Evolutionary conservation across 2,113 vertebrate species (phyloP).

Genomic region (Coregonus clupeaformis): DNA sequence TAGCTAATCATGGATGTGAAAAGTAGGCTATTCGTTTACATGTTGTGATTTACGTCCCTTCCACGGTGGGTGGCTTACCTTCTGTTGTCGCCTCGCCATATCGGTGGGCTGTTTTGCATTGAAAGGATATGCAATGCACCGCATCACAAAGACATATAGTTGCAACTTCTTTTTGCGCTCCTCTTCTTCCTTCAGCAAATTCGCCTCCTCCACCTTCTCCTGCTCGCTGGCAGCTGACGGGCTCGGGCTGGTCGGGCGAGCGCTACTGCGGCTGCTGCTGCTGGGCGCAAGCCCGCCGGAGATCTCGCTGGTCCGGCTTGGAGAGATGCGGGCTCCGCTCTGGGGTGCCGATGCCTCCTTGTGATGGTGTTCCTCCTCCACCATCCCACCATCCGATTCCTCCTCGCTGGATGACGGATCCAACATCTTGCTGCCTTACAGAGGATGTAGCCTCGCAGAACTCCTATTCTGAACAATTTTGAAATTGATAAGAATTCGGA

Average conservation of each 20-base stretch:
- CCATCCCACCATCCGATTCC: conserved; percentile 90
- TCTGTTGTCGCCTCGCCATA: conserved; percentile 97
- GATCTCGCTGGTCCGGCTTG: conserved; percentile 87
- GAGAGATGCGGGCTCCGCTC: conserved; percentile 84
- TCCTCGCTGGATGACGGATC: conserved; percentile 96
- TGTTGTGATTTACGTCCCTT: conserved; percentile 48
- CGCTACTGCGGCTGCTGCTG: conserved; percentile 74
- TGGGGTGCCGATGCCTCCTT: conserved; percentile 86
- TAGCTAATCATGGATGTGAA: conserved; percentile 44
- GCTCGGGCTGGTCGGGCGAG: conserved; percentile 83
- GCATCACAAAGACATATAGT: conserved; percentile 97
- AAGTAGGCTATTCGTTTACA: conserved; percentile 48
- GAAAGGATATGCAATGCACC: conserved; percentile 95
- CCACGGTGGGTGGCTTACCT: conserved; percentile 77
- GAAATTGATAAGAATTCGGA: not conserved
- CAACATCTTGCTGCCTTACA: conserved; percentile 79
- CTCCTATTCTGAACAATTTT: not conserved
- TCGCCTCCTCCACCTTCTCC: conserved; percentile 94
- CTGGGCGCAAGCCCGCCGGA: conserved; percentile 83
- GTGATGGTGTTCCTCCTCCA: conserved; percentile 87
- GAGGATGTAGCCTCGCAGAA: not conserved
- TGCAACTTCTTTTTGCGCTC: conserved; percentile 96
- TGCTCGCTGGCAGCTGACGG: conserved; percentile 93
- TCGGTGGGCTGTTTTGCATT: conserved; percentile 98
- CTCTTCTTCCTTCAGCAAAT: conserved; percentile 92